These are phyloP conservation scores for Anabas testudineus DNA, from an alignment of 2,797 vertebrate species.

Conservation along the genomic window DNA sequence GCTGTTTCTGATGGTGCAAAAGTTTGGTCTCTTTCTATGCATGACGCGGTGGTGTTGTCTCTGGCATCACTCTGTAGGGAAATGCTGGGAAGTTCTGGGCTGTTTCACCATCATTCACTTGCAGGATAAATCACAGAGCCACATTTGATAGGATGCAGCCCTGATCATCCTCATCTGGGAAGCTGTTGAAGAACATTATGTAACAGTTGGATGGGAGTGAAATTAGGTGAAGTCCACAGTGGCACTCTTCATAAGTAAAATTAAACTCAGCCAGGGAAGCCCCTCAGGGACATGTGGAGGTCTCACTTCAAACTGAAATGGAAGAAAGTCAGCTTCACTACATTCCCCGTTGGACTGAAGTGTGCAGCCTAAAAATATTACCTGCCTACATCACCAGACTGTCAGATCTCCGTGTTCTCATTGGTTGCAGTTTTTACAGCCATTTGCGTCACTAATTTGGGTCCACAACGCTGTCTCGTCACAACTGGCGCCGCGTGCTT, in stretches of 20 bases:
- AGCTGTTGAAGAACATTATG: slow-evolving; percentile 27
- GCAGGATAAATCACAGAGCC: not conserved
- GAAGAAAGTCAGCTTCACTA: slow-evolving; percentile 25
- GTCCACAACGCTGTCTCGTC: not conserved
- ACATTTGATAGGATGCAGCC: not conserved
- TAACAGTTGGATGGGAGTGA: slow-evolving; percentile 38
- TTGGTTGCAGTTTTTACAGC: not conserved
- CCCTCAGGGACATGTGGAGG: slow-evolving; percentile 49
- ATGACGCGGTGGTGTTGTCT: too few relatives aligned
- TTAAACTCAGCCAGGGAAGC: slow-evolving; percentile 36
- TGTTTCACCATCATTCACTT: not conserved
- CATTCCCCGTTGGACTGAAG: not conserved
- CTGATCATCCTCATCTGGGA: slow-evolving; percentile 6
- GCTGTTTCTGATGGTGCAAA: slow-evolving; percentile 24
- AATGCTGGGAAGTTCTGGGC: not conserved
- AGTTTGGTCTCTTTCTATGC: too few relatives aligned
- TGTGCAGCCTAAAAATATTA: not conserved
- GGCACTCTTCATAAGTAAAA: slow-evolving; percentile 30
- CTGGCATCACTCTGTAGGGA: too few relatives aligned
- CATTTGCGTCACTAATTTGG: slow-evolving; percentile 6
- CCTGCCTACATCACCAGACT: not conserved
- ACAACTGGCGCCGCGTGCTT: slow-evolving; percentile 15
- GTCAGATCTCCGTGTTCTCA: not conserved
- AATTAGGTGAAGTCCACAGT: slow-evolving; percentile 43
- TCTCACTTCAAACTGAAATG: slow-evolving; percentile 22